A percentile compares a stretch with the other conserved stretches of the same genome.
phyloP scores from a whole-genome alignment of 2,113 vertebrate genomes.

The Ceyx margarethae region DNA sequence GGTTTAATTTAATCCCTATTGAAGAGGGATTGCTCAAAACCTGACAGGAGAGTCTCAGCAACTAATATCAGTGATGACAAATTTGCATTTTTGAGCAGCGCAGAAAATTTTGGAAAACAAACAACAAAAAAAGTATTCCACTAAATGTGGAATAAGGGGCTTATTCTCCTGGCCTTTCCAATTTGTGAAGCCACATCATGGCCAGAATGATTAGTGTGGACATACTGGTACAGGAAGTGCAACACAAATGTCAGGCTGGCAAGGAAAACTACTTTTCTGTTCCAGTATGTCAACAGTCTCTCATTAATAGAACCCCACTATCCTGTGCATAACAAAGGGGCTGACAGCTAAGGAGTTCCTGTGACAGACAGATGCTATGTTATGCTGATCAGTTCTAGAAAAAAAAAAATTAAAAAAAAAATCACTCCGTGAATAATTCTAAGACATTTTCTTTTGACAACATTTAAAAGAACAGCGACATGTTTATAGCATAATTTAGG shows the following conservation, averaged over 20 bases:
- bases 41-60: neutral
- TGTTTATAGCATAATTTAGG: constrained; percentile 43
- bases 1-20: constrained; percentile 15
- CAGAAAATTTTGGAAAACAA: neutral
- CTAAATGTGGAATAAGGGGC: neutral
- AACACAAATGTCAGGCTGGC: constrained; percentile 56
- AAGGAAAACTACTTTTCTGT: constrained; percentile 43
- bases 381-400: constrained; percentile 29
- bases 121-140: neutral
- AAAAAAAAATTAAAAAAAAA: neutral
- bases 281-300: constrained; percentile 32
- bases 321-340: constrained; percentile 31
- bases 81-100: neutral
- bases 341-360: constrained; percentile 56
- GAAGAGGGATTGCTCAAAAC: neutral
- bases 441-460: constrained; percentile 57
- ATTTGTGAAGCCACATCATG: constrained; percentile 2
- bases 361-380: constrained; percentile 48
- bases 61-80: neutral
- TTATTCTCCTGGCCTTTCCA: constrained; percentile 19
- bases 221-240: constrained; percentile 57
- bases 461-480: constrained; percentile 35
- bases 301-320: constrained; percentile 45
- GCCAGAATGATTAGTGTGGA: constrained; percentile 40
- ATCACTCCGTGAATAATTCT: constrained; percentile 17